Evolutionary conservation across 2,797 vertebrate genomes (phyloP).

Genomic region (Mustela erminea): DNA sequence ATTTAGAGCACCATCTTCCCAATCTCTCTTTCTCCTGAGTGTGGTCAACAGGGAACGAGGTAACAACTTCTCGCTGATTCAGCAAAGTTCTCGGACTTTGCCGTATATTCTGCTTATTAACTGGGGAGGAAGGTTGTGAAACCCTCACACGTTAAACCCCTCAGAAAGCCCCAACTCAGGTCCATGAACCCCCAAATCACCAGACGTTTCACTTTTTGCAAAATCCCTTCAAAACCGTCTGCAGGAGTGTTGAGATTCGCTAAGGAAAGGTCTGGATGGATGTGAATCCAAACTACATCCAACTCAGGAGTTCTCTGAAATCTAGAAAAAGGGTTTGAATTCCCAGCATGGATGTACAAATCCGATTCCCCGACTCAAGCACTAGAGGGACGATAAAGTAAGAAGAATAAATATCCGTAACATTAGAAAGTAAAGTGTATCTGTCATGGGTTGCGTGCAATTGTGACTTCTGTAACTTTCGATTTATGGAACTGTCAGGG

Average conservation of each 20-base stretch:
- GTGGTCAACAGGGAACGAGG: background rate
- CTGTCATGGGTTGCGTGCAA: fast-evolving
- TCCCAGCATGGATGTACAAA: fast-evolving
- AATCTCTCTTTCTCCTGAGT: no score
- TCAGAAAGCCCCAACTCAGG: background rate
- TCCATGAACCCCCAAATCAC: background rate
- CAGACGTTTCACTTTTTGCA: background rate
- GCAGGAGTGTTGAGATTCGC: background rate
- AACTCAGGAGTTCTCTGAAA: background rate
- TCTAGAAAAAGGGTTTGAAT: background rate
- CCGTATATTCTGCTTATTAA: no score
- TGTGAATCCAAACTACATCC: background rate
- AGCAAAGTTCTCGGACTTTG: no score
- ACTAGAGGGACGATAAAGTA: no score
- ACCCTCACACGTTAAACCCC: background rate
- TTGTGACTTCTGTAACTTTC: background rate
- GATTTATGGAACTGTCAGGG: background rate
- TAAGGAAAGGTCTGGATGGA: background rate
- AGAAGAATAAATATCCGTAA: background rate
- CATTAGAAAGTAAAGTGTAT: no score
- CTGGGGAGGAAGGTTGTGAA: no score
- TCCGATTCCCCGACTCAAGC: background rate
- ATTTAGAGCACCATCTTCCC: background rate
- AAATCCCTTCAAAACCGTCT: background rate
- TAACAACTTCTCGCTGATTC: background rate